A percentile compares a stretch with the other conserved stretches of the same genome.
phyloP scores from a whole-genome alignment of 2,888 invertebrate species.

The Drosophila mulleri region DNA sequence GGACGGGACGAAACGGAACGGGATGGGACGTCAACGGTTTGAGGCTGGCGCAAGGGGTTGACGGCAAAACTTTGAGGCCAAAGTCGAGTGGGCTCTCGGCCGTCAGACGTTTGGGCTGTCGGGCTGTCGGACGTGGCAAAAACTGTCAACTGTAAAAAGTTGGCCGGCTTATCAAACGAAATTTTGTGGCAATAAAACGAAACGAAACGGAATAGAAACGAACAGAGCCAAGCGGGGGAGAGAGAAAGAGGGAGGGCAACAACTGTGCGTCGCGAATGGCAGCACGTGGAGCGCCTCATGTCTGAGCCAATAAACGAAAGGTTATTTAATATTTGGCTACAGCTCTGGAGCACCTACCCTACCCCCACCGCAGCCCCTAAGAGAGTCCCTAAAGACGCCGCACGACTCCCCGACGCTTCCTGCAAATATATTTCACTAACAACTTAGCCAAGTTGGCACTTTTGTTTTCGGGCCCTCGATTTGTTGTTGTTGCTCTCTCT shows the following conservation, averaged over 20 bases:
- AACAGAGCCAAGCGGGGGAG: slow-evolving; percentile 5
- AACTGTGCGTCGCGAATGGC: slow-evolving; percentile 27
- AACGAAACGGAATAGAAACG: slow-evolving; percentile 40
- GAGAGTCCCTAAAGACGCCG: not conserved
- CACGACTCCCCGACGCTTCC: not conserved
- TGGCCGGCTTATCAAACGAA: slow-evolving; percentile 73
- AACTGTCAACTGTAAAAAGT: slow-evolving; percentile 79
- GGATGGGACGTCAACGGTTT: not conserved
- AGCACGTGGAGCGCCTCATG: slow-evolving; percentile 60
- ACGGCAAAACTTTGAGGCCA: slow-evolving; percentile 27
- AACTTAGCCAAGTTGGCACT: slow-evolving; percentile 75
- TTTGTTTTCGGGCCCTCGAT: slow-evolving; percentile 33
- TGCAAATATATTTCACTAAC: slow-evolving; percentile 38
- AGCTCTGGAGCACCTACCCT: slow-evolving; percentile 27
- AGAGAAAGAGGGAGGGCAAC: not conserved
- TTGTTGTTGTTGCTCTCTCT: not conserved
- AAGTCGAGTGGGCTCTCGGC: slow-evolving; percentile 13
- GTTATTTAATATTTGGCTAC: slow-evolving; percentile 80
- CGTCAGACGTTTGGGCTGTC: not conserved
- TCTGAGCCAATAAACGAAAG: slow-evolving; percentile 80
- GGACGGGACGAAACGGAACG: not conserved
- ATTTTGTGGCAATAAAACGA: slow-evolving; percentile 76
- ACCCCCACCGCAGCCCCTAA: not conserved
- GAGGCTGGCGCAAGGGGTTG: slow-evolving; percentile 3
- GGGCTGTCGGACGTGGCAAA: slow-evolving; percentile 35